Evolutionary conservation across 2,797 vertebrate species (phyloP), one percentile per base, ranked within the genome.

Genomic region (Apogon hyalosoma): DNA sequence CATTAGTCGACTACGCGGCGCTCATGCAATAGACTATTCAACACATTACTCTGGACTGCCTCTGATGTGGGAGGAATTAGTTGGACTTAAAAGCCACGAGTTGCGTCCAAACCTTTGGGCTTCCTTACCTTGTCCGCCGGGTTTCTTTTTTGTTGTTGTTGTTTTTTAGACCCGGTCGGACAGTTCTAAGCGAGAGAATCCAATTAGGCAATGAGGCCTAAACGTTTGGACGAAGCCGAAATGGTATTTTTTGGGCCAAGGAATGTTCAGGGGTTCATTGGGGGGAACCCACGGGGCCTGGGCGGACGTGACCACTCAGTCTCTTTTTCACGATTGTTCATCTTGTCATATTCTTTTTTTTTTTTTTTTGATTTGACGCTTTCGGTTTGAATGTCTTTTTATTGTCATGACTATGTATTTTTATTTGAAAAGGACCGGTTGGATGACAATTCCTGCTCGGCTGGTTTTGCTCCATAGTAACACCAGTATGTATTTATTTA

Each of bases 381-480:
- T 91, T 93, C 85, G 86, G 90, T 92, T 92, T 92, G 92, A 92
- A 92, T 93, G 92, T 92, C 92, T 90, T 90, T 88, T 89, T 81
- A 88, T 83, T 83, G 85, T 87, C 69, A 39, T 47, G 36, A 78
- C 75, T 79, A 50, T 79, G 84, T 91, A 82, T 83, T 88, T 89
- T 87, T 61, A 52, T 87, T 41, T 9, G 9, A 48, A 48, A 61
- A 69, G 70, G 71, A 85, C 78, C 72, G 73, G 84, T 86, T 87
- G 77, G 83, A 86, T 78, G 85, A 89, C 50, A 68, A 63, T 71
- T 86, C 66, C 75, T 85, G 69, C 63, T 75, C 77, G 48, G 57
- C 78, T 85, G 73, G 66, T 79, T 79, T 87, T 47, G 54, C 38
- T 8, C 47, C 48, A 38, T 38, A 42, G 58, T 46, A 59, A 81